Conservation (phyloP, 2,888 invertebrate genomes). For the Isoperla grammatica region DNA sequence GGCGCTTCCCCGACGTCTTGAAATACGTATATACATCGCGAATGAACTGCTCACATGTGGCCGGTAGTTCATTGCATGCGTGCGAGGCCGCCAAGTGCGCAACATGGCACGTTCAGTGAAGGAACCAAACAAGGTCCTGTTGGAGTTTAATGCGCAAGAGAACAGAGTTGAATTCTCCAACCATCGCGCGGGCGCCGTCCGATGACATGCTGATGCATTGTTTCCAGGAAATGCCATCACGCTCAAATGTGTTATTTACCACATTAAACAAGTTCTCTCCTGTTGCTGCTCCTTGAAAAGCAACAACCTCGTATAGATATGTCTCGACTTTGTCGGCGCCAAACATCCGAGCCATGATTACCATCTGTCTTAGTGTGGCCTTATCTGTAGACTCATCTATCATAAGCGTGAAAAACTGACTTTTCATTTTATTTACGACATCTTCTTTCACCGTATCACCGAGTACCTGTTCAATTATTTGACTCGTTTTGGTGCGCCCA, state of each 20-base stretch:
- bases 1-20: not conserved
- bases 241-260: not conserved
- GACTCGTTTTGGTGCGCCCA: not conserved
- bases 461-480: not conserved
- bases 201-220: not conserved
- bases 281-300: not conserved
- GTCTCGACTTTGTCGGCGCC: not conserved
- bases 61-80: not conserved
- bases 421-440: not conserved
- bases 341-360: slow-evolving; percentile 1
- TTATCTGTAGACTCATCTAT: not conserved
- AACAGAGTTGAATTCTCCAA: not conserved
- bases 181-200: not conserved
- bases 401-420: not conserved
- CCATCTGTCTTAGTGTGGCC: not conserved
- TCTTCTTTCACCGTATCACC: not conserved
- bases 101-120: not conserved
- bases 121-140: not conserved
- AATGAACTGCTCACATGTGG: not conserved
- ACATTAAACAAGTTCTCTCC: not conserved
- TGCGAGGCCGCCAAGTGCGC: not conserved
- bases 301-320: not conserved
- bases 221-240: not conserved
- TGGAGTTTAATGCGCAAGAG: not conserved
- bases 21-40: not conserved